Conservation (phyloP, 2,797 vertebrate genomes). For the Antrozous pallidus region DNA sequence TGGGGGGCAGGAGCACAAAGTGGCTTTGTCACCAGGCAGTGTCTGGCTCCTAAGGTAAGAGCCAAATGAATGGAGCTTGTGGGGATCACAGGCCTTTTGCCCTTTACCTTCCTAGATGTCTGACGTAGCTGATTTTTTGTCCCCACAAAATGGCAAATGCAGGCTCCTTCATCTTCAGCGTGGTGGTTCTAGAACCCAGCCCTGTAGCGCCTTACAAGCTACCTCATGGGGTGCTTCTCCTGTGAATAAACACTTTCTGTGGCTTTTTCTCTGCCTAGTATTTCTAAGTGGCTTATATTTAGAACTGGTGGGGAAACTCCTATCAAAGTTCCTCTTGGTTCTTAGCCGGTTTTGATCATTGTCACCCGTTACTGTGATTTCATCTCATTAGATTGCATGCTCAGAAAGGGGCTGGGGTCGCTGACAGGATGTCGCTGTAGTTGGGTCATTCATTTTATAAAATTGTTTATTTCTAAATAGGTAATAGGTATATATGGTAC, state of each 20-base stretch:
- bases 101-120: not conserved
- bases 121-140: not conserved
- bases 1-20: not conserved
- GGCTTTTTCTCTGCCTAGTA: not conserved
- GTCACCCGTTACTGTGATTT: not conserved
- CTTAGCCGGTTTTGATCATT: not conserved
- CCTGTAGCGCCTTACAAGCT: not conserved
- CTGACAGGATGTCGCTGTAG: not conserved
- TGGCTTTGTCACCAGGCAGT: constrained; percentile 16
- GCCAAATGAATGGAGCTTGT: not conserved
- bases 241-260: not conserved
- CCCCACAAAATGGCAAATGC: not conserved
- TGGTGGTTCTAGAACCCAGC: not conserved
- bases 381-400: not conserved
- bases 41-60: not conserved
- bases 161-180: rapidly evolving
- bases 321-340: not conserved
- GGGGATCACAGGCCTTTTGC: rapidly evolving
- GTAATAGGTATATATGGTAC: not conserved
- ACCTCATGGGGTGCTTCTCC: not conserved
- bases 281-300: not conserved
- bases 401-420: not conserved
- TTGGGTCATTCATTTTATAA: not conserved
- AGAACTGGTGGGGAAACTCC: not conserved
- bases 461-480: not conserved